phyloP scores from a whole-genome alignment of 2,113 vertebrate genomes.

The Gambusia holbrooki region DNA sequence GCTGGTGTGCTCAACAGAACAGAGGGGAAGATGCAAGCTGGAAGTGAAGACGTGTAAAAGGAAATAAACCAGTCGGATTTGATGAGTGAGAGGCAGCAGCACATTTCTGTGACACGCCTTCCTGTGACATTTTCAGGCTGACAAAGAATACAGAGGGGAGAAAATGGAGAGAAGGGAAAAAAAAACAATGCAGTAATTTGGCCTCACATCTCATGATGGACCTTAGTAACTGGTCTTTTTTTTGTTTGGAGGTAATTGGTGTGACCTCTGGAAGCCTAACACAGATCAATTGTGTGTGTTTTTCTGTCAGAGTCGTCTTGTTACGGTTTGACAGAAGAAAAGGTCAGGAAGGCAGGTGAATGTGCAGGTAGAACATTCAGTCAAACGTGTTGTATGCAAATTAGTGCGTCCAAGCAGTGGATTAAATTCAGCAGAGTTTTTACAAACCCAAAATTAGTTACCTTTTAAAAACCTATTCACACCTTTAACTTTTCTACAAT shows the following conservation, averaged over 20 bases:
- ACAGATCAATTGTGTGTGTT: constrained; percentile 54
- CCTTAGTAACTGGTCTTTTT: constrained; percentile 19
- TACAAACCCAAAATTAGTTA: neutral
- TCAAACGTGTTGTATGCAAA: neutral
- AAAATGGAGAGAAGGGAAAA: constrained; percentile 10
- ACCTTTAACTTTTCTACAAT: too few species aligned
- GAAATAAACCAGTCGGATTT: constrained; percentile 19
- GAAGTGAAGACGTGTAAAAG: constrained; percentile 8
- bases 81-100: constrained; percentile 53
- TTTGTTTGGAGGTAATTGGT: constrained; percentile 59
- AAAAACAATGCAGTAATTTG: constrained; percentile 9
- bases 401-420: neutral
- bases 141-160: constrained; percentile 9
- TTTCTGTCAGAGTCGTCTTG: constrained; percentile 54
- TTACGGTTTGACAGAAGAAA: constrained; percentile 46
- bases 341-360: constrained; percentile 57
- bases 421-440: constrained; percentile 14
- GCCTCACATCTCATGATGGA: constrained; percentile 1
- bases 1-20: neutral
- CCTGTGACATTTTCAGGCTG: constrained; percentile 65
- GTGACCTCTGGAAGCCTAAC: constrained; percentile 51
- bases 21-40: constrained; percentile 18
- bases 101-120: constrained; percentile 61
- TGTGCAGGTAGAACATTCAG: constrained; percentile 14
- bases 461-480: neutral